Evolutionary conservation across 2,113 vertebrate species (phyloP).

Genomic region (Leucopsar rothschildi): DNA sequence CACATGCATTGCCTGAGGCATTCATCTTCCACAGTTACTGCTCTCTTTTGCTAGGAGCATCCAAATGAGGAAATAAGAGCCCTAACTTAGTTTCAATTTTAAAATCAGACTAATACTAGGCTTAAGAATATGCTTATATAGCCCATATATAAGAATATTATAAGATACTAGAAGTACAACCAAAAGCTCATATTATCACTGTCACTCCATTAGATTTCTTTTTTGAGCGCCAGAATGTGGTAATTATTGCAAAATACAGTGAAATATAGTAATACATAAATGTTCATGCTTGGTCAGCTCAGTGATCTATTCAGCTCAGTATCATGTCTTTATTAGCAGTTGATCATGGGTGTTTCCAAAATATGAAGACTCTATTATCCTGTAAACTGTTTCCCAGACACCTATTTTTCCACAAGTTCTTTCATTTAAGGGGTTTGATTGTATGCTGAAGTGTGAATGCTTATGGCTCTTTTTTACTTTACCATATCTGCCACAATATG

Average conservation of each 20-base stretch:
- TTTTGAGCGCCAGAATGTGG: background rate
- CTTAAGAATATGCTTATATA: background rate
- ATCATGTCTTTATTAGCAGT: background rate
- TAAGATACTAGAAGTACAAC: background rate
- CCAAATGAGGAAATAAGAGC: slow-evolving; percentile 25
- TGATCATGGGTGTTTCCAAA: background rate
- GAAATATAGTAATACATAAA: background rate
- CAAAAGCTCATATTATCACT: background rate
- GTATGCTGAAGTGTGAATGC: background rate
- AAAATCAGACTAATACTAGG: background rate
- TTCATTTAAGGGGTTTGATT: background rate
- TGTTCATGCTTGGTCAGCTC: background rate
- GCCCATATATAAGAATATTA: background rate
- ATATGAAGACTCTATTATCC: background rate
- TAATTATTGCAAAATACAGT: background rate
- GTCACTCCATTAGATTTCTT: background rate
- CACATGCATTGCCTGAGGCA: slow-evolving; percentile 15
- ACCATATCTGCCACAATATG: background rate
- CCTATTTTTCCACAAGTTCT: background rate
- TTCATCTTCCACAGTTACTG: background rate
- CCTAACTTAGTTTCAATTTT: background rate
- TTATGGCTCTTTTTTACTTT: background rate
- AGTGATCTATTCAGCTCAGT: background rate
- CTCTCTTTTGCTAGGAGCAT: background rate
- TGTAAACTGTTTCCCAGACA: background rate